Evolutionary conservation across 2,888 invertebrate species (phyloP).

Genomic region (Stenurella melanura): DNA sequence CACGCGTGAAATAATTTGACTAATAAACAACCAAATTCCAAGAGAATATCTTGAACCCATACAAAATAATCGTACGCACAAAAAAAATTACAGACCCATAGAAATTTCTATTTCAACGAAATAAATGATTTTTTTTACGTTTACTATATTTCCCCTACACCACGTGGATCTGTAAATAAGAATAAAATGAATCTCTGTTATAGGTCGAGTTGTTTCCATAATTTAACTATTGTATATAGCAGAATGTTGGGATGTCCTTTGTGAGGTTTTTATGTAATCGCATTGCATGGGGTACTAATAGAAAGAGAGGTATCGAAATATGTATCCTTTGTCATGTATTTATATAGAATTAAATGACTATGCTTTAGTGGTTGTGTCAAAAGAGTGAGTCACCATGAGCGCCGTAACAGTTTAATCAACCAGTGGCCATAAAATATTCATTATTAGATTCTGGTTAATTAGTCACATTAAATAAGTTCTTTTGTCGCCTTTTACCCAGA

Average conservation of each 20-base stretch:
- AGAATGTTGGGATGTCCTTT: not conserved
- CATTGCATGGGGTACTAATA: not conserved
- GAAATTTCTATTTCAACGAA: too few species aligned
- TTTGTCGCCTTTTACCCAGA: not conserved
- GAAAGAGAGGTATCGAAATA: conserved; percentile 6
- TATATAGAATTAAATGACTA: conserved; percentile 4
- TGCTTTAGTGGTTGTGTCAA: conserved; percentile 13
- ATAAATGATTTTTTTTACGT: too few species aligned
- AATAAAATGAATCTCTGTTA: too few species aligned
- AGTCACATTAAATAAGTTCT: not conserved
- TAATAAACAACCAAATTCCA: too few species aligned
- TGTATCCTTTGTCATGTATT: conserved; percentile 10
- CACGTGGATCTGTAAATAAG: too few species aligned
- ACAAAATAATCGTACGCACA: too few species aligned
- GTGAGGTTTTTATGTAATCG: conserved; percentile 4
- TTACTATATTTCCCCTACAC: too few species aligned
- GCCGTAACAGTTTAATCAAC: not conserved
- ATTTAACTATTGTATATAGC: not conserved
- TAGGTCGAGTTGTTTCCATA: too few species aligned
- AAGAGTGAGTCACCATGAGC: conserved; percentile 17
- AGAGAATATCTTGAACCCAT: too few species aligned
- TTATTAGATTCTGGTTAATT: conserved; percentile 3
- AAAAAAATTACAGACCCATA: too few species aligned
- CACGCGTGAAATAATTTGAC: too few species aligned
- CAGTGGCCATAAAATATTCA: conserved; percentile 14